These are phyloP conservation scores for Trisateles emortualis DNA, from an alignment of 2,888 invertebrate species.

Conservation along the genomic window DNA sequence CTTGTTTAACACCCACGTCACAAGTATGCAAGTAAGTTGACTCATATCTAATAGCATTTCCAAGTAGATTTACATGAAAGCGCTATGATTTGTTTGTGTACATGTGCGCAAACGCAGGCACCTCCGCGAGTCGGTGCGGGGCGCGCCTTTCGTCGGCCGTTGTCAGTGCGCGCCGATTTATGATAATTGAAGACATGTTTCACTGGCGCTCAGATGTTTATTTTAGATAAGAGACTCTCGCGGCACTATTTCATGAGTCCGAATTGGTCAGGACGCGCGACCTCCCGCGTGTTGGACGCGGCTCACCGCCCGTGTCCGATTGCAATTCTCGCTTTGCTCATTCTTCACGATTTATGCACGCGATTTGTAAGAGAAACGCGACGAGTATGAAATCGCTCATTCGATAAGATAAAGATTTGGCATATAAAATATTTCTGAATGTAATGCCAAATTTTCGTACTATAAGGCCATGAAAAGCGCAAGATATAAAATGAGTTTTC, in stretches of 20 bases:
- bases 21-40: constrained; percentile 13
- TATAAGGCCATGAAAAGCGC: constrained; percentile 22
- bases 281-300: constrained; percentile 73
- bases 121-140: constrained; percentile 61
- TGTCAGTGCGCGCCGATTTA: constrained; percentile 83
- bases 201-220: constrained; percentile 85
- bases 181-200: constrained; percentile 87
- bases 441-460: constrained; percentile 45
- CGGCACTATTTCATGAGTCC: constrained; percentile 84
- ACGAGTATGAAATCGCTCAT: constrained; percentile 71
- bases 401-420: constrained; percentile 62
- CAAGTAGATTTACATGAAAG: constrained; percentile 45
- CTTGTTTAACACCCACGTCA: constrained; percentile 10
- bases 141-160: constrained; percentile 76
- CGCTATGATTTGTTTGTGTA: constrained; percentile 66
- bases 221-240: constrained; percentile 83
- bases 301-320: constrained; percentile 68
- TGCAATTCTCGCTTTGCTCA: constrained; percentile 73
- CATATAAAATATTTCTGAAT: constrained; percentile 54
- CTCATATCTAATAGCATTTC: constrained; percentile 47
- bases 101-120: constrained; percentile 36
- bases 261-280: constrained; percentile 79
- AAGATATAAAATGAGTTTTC: constrained; percentile 16
- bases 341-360: constrained; percentile 74
- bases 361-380: constrained; percentile 71